Evolutionary conservation across 2,797 vertebrate genomes (phyloP).

Genomic region (Otus scops): DNA sequence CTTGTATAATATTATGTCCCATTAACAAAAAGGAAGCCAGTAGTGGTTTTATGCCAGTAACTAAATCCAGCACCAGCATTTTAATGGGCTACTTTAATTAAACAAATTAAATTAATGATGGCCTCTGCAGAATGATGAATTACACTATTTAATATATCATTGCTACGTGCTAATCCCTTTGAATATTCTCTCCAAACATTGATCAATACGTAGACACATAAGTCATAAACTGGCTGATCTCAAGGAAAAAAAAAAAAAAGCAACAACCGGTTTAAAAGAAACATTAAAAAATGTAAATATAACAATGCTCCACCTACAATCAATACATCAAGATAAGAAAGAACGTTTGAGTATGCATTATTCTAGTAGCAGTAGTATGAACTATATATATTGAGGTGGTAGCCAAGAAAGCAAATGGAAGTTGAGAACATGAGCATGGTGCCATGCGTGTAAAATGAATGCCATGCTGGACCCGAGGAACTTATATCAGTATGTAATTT

Average conservation of each 20-base stretch:
- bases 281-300: neutral
- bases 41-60: neutral
- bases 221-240: neutral
- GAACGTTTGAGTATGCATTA: neutral
- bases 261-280: neutral
- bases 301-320: neutral
- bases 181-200: neutral
- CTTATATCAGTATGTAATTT: neutral
- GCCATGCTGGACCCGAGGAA: neutral
- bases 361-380: neutral
- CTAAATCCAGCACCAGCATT: conserved; percentile 11
- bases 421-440: neutral
- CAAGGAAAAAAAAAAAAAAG: neutral
- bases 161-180: neutral
- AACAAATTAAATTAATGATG: conserved; percentile 52
- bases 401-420: neutral
- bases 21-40: conserved; percentile 16
- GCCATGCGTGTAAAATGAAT: neutral
- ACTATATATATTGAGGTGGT: neutral
- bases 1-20: conserved; percentile 7
- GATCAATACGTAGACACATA: neutral
- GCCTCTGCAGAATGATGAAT: neutral
- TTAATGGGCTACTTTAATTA: conserved; percentile 51
- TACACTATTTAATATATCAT: neutral
- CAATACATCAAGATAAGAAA: neutral